phyloP scores from a whole-genome alignment of 2,113 vertebrate species.

The Asarcornis scutulata region DNA sequence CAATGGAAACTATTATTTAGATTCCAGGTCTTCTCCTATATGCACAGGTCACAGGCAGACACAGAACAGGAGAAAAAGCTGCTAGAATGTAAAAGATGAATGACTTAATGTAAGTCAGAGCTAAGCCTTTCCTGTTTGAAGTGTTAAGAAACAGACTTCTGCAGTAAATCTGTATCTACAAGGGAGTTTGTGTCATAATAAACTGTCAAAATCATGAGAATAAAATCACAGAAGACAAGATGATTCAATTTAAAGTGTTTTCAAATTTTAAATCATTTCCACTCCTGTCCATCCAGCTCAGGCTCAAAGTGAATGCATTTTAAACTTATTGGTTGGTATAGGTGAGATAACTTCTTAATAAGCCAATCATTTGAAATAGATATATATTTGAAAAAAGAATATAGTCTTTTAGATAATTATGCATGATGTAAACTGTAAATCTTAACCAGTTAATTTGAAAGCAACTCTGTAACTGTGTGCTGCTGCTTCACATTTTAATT shows the following conservation, averaged over 20 bases:
- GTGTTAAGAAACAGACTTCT: neutral
- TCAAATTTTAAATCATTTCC: neutral
- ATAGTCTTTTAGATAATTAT: neutral
- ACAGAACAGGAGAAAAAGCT: neutral
- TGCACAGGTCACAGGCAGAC: neutral
- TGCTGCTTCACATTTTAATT: neutral
- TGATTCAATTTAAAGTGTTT: neutral
- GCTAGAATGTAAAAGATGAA: neutral
- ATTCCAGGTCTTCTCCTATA: neutral
- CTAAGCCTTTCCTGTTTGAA: neutral
- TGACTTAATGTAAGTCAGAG: neutral
- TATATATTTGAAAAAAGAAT: neutral
- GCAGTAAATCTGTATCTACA: neutral
- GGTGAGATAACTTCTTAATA: neutral
- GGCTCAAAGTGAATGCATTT: neutral
- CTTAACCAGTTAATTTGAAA: neutral
- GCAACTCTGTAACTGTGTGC: neutral
- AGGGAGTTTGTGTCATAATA: neutral
- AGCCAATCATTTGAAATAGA: rapidly evolving
- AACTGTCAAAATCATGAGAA: neutral
- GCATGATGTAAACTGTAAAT: neutral
- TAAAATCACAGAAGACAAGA: neutral
- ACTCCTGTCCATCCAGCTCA: neutral
- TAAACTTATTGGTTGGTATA: neutral
- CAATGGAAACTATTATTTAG: neutral